These are phyloP conservation scores for Laothoe populi DNA, from an alignment of 2,888 invertebrate genomes.

Conservation along the genomic window DNA sequence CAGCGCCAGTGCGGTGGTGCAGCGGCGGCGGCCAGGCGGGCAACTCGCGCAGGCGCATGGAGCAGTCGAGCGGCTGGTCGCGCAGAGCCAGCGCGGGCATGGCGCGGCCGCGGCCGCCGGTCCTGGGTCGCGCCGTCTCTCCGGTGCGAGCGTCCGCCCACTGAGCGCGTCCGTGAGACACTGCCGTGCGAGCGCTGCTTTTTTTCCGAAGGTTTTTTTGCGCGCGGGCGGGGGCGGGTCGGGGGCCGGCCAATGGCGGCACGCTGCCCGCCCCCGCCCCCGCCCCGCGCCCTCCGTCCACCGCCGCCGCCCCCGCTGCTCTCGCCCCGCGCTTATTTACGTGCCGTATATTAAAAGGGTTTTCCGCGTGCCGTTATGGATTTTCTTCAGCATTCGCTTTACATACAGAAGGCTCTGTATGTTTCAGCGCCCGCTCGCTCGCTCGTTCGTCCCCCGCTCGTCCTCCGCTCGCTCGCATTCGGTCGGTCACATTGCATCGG, in stretches of 20 bases:
- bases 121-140: slow-evolving; percentile 77
- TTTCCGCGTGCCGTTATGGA: slow-evolving; percentile 84
- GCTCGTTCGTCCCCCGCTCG: slow-evolving; percentile 29
- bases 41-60: slow-evolving; percentile 85
- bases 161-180: slow-evolving; percentile 75
- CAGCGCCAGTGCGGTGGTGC: slow-evolving; percentile 27
- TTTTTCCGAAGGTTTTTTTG: slow-evolving; percentile 71
- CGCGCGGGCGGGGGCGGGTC: slow-evolving; percentile 72
- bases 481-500: slow-evolving; percentile 30
- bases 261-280: slow-evolving; percentile 45
- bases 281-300: slow-evolving; percentile 45
- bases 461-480: slow-evolving; percentile 31
- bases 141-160: slow-evolving; percentile 70
- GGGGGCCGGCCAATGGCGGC: slow-evolving; percentile 66
- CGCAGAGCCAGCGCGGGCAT: slow-evolving; percentile 88
- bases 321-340: slow-evolving; percentile 72
- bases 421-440: slow-evolving; percentile 28
- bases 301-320: slow-evolving; percentile 40
- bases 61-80: slow-evolving; percentile 90
- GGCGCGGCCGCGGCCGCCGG: slow-evolving; percentile 84
- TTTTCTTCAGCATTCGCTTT: slow-evolving; percentile 75
- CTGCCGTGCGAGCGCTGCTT: slow-evolving; percentile 73
- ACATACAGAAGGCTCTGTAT: slow-evolving; percentile 57
- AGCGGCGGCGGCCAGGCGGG: slow-evolving; percentile 74
- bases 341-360: slow-evolving; percentile 85